Conservation (phyloP, 1,140 invertebrate species). For the Caerostris extrusa region DNA sequence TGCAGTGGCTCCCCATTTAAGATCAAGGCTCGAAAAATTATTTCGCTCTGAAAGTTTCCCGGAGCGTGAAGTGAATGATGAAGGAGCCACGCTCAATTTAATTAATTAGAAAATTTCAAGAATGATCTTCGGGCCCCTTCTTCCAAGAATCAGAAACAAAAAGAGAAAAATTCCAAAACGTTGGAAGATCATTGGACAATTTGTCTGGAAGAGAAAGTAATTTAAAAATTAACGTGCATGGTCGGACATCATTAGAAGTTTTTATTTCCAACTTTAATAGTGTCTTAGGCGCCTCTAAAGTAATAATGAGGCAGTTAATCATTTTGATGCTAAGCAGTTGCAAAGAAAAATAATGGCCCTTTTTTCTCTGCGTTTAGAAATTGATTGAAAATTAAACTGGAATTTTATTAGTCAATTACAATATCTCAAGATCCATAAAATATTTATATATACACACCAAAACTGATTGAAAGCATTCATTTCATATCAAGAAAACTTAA, state of each 20-base stretch:
- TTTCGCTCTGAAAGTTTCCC: constrained; percentile 33
- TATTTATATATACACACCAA: too few relatives aligned
- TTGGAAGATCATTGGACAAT: constrained; percentile 46
- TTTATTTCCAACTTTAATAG: constrained; percentile 52
- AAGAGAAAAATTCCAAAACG: constrained; percentile 28
- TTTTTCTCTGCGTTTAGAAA: background rate
- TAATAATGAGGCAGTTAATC: constrained; percentile 46
- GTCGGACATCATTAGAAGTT: constrained; percentile 48
- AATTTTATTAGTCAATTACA: background rate
- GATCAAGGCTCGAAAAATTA: constrained; percentile 1
- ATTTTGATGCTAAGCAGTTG: constrained; percentile 19
- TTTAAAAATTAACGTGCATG: constrained; percentile 44
- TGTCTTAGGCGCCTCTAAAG: constrained; percentile 46
- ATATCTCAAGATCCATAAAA: background rate
- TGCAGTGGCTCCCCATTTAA: background rate
- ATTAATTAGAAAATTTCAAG: constrained; percentile 54
- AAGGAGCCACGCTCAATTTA: constrained; percentile 46
- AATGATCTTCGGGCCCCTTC: background rate
- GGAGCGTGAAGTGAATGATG: constrained; percentile 30
- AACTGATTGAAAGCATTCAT: too few relatives aligned
- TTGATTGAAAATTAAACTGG: background rate
- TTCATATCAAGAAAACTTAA: background rate
- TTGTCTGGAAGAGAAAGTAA: constrained; percentile 23
- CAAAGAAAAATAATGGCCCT: background rate
- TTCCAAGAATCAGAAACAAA: constrained; percentile 35